phyloP scores from a whole-genome alignment of 2,888 invertebrate genomes.

The Drosophila merina region DNA sequence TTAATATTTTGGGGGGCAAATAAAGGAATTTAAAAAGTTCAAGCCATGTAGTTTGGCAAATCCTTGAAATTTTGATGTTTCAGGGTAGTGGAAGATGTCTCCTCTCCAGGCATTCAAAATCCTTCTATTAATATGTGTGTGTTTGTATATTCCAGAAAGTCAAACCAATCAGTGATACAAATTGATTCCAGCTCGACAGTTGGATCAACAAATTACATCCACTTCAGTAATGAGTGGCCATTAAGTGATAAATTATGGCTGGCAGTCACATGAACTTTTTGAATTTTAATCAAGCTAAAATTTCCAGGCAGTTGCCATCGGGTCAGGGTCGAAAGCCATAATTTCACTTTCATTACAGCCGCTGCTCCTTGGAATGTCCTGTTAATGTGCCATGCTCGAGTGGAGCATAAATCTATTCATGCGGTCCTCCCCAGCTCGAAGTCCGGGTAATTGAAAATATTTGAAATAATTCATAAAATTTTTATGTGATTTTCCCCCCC shows the following conservation, averaged over 20 bases:
- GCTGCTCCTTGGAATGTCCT: conserved; percentile 60
- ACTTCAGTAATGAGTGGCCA: conserved; percentile 40
- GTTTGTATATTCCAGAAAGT: not conserved
- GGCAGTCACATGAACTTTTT: conserved; percentile 51
- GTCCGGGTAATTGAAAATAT: conserved; percentile 74
- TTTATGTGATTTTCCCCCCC: conserved; percentile 65
- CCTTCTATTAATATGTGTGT: conserved; percentile 27
- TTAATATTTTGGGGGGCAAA: not conserved
- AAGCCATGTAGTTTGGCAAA: not conserved
- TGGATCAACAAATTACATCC: conserved; percentile 38
- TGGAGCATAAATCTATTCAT: conserved; percentile 78
- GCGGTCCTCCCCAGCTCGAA: conserved; percentile 55
- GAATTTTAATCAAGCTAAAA: conserved; percentile 78
- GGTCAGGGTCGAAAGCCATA: conserved; percentile 55
- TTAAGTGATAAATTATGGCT: conserved; percentile 71
- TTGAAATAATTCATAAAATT: conserved; percentile 79
- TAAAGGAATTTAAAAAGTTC: not conserved
- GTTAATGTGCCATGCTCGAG: conserved; percentile 77
- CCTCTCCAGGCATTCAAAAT: conserved; percentile 14
- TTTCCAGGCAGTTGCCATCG: conserved; percentile 59
- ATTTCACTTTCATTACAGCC: conserved; percentile 68
- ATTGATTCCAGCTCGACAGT: conserved; percentile 39
- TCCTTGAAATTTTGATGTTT: not conserved
- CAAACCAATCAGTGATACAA: conserved; percentile 43
- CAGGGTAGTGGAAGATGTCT: not conserved